Base-by-base conservation (phyloP, 2,113 vertebrate genomes). In the Pseudolaguvia tuberculata region DNA sequence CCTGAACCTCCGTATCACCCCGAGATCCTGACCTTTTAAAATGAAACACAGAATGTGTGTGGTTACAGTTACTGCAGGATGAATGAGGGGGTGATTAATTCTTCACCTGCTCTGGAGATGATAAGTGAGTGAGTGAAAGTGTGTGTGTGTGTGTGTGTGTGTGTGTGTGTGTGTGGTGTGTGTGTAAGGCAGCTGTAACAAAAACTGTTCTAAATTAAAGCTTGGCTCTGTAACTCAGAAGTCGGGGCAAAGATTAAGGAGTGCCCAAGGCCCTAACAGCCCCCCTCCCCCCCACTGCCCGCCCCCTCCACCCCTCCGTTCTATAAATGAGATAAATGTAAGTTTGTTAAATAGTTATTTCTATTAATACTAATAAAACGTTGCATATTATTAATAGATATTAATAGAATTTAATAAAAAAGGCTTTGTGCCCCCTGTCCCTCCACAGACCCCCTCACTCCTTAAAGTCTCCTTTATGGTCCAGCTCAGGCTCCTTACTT, bases 401-500 rank as follows among this genome's bases (percentile, higher is more conserved):
- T n/a, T n/a, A n/a, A n/a, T n/a, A n/a, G n/a, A n/a, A n/a, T n/a
- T n/a, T n/a, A n/a, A n/a, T n/a, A n/a, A n/a, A n/a, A n/a, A n/a
- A n/a, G n/a, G n/a, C n/a, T 35, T 35, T 35, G 23, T 14, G 14
- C 27, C 29, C 25, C 56, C 56, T 2, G 25, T 25, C 9, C 15
- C 20, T 4, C 51, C 53, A 42, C 39, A 42, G 5, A 42, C 39
- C 5, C 39, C 5, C 39, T 11, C 1, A 27, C 67, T 48, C 70
- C 58, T 63, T 35, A n/a, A 57, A 55, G 31, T 18, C 21, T 23
- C 12, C 21, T 56, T 9, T 18, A 57, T 72, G 59, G 35, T 62
- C 42, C 23, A 18, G 1, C 42, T 57, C 17, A 14, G 78, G 53
- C 27, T 78, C 88, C 87, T 85, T 88, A 90, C 86, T 87, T 82